Evolutionary conservation across 2,888 invertebrate species (phyloP), one percentile per base, ranked within the genome.

Genomic region (Calephelis perditalis): DNA sequence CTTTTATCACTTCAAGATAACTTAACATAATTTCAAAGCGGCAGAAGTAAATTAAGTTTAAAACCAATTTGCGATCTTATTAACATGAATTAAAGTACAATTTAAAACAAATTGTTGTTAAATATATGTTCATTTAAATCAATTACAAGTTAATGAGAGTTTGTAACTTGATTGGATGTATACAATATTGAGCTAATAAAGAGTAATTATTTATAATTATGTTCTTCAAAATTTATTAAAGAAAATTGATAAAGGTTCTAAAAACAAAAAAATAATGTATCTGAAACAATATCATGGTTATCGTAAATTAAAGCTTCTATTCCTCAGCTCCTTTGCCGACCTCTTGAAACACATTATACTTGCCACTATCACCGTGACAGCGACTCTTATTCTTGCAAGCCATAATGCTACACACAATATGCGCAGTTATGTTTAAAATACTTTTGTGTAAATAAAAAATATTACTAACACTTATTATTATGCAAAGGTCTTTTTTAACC

Each of bases 1-100:
- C 52, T 52, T 52, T 52, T 52, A 52, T 52, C 52, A 52, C 52
- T 52, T 52, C 52, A 52, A 52, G 52, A 52, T 52, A 52, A 35
- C 52, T 2, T 10, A 11, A 2, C 10, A 26, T 35, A 5, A 35
- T 35, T 52, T 52, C 11, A 35, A 52, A 35, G 10, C 6, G 52
- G 1, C 26, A 52, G 10, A 52, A 52, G 52, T 35, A 10, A 52
- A 3, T 35, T 35, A 26, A 11, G 10, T 10, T 26, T 35, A 11
- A 5, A 6, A 52, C 1, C 0, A 52, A 52, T 52, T 52, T 11
- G 11, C 26, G 11, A 52, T 52, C 52, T 52, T 52, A 35, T 35
- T 11, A 35, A 11, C 11, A 0, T 7, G 35, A 0, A 0, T 7
- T 52, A 52, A 35, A 35, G 52, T 11, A 35, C 7, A 52, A 49